Conservation (phyloP, 2,888 invertebrate genomes). For the Cataglyphis albicans region DNA sequence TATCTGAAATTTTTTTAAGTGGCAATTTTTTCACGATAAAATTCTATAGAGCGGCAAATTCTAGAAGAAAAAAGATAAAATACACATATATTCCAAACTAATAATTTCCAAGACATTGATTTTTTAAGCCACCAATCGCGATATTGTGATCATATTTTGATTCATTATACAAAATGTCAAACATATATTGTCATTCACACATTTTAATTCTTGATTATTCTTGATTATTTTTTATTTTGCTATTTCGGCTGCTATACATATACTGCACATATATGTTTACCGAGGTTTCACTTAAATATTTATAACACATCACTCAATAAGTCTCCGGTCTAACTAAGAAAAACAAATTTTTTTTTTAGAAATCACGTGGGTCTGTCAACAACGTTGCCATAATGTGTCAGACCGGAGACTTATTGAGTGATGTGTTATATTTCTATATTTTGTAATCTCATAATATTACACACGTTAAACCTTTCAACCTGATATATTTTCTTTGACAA, state of each 20-base stretch:
- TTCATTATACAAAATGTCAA: not conserved
- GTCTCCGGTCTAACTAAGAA: no score
- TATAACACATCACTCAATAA: no score
- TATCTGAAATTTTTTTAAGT: not conserved
- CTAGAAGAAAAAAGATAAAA: not conserved
- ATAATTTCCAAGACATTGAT: not conserved
- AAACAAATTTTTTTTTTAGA: no score
- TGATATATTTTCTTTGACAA: not conserved
- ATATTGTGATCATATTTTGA: not conserved
- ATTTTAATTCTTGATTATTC: not conserved
- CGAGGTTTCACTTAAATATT: no score
- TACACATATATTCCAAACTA: not conserved
- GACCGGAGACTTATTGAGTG: no score
- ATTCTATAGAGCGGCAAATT: not conserved
- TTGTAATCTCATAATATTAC: not conserved
- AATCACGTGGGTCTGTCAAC: no score
- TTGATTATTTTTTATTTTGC: not conserved
- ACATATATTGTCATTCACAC: not conserved
- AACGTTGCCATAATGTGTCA: no score
- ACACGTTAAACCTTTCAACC: not conserved
- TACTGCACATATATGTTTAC: no score
- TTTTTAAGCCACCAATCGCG: not conserved
- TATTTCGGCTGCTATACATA: not conserved
- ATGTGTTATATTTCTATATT: not conserved
- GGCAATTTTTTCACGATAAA: not conserved